These are phyloP conservation scores for Syrrhaptes paradoxus DNA, from an alignment of 2,113 vertebrate genomes.

Conservation along the genomic window DNA sequence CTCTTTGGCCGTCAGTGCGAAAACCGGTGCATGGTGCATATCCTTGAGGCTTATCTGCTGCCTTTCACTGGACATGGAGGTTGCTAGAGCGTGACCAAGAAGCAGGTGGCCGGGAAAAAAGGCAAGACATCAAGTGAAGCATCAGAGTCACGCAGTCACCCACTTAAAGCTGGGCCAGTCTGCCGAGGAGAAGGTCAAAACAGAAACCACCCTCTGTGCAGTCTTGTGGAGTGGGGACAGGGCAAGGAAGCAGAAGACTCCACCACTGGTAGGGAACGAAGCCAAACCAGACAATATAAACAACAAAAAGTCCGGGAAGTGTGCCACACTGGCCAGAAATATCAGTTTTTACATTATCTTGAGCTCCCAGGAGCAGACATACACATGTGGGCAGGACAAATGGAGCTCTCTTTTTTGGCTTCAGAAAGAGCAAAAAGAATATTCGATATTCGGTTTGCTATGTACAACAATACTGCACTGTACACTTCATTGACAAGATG, in stretches of 20 bases:
- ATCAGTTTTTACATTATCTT: background rate
- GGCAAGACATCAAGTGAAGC: background rate
- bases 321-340: background rate
- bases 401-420: background rate
- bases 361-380: background rate
- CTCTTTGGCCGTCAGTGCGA: slow-evolving; percentile 22
- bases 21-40: background rate
- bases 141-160: background rate
- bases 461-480: slow-evolving; percentile 42
- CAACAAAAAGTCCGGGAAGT: background rate
- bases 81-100: background rate
- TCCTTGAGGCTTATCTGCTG: background rate
- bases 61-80: background rate
- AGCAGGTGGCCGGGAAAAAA: background rate
- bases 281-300: background rate
- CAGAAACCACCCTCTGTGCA: background rate
- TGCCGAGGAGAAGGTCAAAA: background rate
- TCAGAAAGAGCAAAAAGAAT: slow-evolving; percentile 1
- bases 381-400: background rate
- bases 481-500: background rate
- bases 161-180: background rate
- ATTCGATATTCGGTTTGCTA: background rate
- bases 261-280: background rate
- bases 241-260: background rate
- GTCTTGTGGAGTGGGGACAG: background rate